Percentiles rank a stretch among this genome's conserved stretches.
Conservation (phyloP, 2,797 vertebrate genomes). For the Cirrhinus mrigala region DNA sequence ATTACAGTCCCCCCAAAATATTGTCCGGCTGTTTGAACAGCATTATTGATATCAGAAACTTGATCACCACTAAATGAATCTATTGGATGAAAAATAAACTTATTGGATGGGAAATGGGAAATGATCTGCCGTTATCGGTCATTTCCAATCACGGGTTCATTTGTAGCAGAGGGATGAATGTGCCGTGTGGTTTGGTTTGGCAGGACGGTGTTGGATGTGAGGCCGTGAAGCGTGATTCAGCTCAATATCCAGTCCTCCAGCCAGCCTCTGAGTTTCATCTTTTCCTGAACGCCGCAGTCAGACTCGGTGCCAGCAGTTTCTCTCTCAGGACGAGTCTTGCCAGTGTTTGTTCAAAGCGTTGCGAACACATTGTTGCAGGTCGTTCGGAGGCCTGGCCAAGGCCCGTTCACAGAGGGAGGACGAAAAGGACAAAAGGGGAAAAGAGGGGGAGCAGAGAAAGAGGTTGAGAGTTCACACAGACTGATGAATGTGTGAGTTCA, state of each 20-base stretch:
- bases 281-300: constrained; percentile 5
- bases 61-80: background rate
- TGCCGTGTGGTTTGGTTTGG: constrained; percentile 3
- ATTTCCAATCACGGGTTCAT: background rate
- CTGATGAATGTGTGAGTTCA: constrained; percentile 51
- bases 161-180: constrained; percentile 5
- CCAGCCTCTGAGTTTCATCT: background rate
- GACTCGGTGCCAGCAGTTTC: constrained; percentile 6
- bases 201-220: background rate
- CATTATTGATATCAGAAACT: background rate
- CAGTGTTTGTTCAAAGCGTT: constrained; percentile 34
- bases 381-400: constrained; percentile 46
- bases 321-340: constrained; percentile 47
- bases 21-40: background rate
- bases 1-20: background rate
- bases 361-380: constrained; percentile 1
- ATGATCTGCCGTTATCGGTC: background rate
- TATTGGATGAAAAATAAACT: background rate
- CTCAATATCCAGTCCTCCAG: constrained; percentile 55
- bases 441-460: constrained; percentile 39
- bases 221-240: constrained; percentile 29
- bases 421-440: background rate
- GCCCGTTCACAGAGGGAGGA: constrained; percentile 65
- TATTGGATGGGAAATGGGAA: background rate
- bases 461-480: background rate